A percentile compares a stretch with the other conserved stretches of the same genome.
phyloP scores from a whole-genome alignment of 2,113 vertebrate species.

The Carassius gibelio region DNA sequence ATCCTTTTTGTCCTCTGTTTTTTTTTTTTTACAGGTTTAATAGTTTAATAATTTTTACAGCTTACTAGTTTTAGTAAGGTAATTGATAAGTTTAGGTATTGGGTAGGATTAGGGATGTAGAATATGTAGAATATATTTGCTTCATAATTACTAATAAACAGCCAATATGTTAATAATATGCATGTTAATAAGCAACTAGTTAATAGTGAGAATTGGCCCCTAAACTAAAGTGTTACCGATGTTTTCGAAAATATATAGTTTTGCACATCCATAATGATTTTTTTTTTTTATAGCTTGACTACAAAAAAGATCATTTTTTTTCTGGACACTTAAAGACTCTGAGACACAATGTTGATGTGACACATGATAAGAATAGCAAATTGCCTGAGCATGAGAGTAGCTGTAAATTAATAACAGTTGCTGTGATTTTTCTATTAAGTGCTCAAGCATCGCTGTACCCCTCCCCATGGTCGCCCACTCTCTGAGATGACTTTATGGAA shows the following conservation, averaged over 20 bases:
- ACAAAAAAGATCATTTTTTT: background rate
- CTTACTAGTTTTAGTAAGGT: too few species aligned
- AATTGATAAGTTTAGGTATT: too few species aligned
- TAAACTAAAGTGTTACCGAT: too few species aligned
- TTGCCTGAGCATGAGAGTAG: conserved; percentile 10
- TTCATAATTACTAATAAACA: too few species aligned
- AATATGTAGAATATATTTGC: too few species aligned
- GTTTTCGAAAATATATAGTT: background rate
- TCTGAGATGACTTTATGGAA: conserved; percentile 22
- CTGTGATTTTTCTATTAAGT: conserved; percentile 34
- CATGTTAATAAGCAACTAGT: too few species aligned
- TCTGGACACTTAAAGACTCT: background rate
- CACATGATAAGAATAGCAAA: conserved; percentile 29
- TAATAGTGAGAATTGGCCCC: too few species aligned
- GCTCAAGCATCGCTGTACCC: conserved; percentile 12
- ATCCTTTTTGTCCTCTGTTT: background rate
- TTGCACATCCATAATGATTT: conserved; percentile 13
- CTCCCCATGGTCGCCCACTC: background rate
- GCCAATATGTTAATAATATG: too few species aligned
- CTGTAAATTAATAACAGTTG: conserved; percentile 38
- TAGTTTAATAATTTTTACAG: too few species aligned
- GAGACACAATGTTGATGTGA: conserved; percentile 27
- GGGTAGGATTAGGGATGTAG: too few species aligned
- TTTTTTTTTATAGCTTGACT: background rate
- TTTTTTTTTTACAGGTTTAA: background rate